Percentiles rank a stretch among this genome's conserved stretches.
Conservation (phyloP, 2,113 vertebrate species). For the Gobio gobio region DNA sequence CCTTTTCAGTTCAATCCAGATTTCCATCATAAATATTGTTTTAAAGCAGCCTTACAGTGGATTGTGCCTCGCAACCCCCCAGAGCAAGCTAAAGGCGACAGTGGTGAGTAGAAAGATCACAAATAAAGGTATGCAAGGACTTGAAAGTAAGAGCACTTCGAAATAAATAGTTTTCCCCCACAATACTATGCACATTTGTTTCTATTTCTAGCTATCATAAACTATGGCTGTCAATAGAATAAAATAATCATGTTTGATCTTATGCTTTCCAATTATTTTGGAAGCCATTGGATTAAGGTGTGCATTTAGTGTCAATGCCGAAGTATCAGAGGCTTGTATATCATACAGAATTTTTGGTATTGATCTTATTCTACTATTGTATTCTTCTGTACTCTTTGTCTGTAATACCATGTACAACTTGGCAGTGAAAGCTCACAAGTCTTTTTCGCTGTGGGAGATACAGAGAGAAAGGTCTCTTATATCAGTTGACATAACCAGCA, state of each 20-base stretch:
- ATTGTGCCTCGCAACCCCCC: not conserved
- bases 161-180: not conserved
- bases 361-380: not conserved
- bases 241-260: not conserved
- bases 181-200: not conserved
- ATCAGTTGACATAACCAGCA: constrained; percentile 19
- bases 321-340: not conserved
- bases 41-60: not conserved
- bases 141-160: not conserved
- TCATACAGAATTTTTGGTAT: not conserved
- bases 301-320: not conserved
- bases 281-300: not conserved
- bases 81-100: not conserved
- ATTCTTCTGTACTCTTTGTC: not conserved
- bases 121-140: not conserved
- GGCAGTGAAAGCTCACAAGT: not conserved
- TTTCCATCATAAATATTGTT: not conserved
- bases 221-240: not conserved
- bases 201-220: not conserved
- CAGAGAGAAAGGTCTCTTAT: constrained; percentile 2
- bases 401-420: not conserved
- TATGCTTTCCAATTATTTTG: not conserved
- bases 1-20: not conserved
- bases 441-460: constrained; percentile 1
- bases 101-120: not conserved